Base-by-base conservation (phyloP, 2,888 invertebrate species). In the Ferdinandea cuprea region DNA sequence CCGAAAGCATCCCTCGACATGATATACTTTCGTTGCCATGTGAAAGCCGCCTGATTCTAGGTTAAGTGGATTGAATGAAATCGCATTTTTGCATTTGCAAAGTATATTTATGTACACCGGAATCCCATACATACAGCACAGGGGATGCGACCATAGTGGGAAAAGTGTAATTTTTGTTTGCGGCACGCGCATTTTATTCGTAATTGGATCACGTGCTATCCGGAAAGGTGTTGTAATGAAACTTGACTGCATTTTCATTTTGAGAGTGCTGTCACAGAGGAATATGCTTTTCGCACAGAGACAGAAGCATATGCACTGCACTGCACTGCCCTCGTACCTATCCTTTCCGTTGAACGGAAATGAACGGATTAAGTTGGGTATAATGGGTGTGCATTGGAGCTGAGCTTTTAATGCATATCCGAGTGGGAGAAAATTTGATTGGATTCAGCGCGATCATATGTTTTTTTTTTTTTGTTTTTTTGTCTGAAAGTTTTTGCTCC, bases 131-230 rank as follows among this genome's bases (percentile, higher is more conserved):
- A 35, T 9, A 3, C 5, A 40, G 40, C 7, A n/a, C 3, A 13
- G 40, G 3, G 11, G 13, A 13, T 40, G 13, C 28, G 11, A 15
- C 52, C 17, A 13, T 25, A 2, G 6, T 19, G 25, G 25, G 21
- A 52, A 13, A n/a, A 3, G 15, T 30, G 13, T 19, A 44, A 7
- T 32, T 32, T 44, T 44, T 28, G 7, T n/a, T 44, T 44, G 13
- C 17, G 30, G 30, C n/a, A 19, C 44, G 63, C 68, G 66, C 61
- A 61, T 79, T 79, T 80, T 74, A 50, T 73, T 74, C 61, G 68
- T 74, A 74, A 80, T 74, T 80, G 80, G 80, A 80, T 80, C 80
- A 80, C 80, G 80, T 80, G 50, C 40, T 63, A 68, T 58, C 50
- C 46, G 61, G 58, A 74, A 80, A 80, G 80, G 80, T 56, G 54